These are phyloP conservation scores for Eptesicus fuscus DNA, from an alignment of 2,113 vertebrate species.

Conservation along the genomic window DNA sequence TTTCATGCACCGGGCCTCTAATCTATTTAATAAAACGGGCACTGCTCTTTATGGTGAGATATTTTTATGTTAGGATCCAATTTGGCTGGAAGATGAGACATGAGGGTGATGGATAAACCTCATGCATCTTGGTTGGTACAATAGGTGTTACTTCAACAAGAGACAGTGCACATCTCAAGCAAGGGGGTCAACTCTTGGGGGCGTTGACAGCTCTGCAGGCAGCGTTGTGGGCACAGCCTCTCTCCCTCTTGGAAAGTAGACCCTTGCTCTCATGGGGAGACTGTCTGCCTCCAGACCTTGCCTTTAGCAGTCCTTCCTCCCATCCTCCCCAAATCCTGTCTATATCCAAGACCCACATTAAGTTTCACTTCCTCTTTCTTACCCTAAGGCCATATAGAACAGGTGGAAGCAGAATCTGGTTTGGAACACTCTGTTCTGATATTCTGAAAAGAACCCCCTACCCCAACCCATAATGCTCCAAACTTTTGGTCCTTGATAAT, in stretches of 20 bases:
- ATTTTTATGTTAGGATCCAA: not conserved
- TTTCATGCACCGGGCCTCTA: no score
- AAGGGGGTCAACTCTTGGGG: not conserved
- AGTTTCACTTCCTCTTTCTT: not conserved
- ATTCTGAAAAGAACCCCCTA: not conserved
- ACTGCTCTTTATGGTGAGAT: not conserved
- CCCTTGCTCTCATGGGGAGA: not conserved
- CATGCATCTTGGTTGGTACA: accelerated
- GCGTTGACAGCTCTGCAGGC: not conserved
- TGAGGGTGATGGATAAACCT: no score
- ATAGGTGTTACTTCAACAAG: not conserved
- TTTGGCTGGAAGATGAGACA: not conserved
- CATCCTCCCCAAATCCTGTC: not conserved
- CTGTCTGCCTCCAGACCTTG: not conserved
- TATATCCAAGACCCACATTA: not conserved
- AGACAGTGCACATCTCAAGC: accelerated
- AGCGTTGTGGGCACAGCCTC: accelerated
- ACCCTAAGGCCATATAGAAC: not conserved
- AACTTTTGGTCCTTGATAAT: not conserved
- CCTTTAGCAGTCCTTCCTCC: not conserved
- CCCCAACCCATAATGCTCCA: not conserved
- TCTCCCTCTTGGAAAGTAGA: not conserved
- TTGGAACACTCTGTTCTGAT: not conserved
- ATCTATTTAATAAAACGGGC: not conserved
- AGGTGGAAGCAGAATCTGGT: not conserved